These are phyloP conservation scores for Varanus salvator DNA, from an alignment of 2,113 vertebrate species.

Conservation along the genomic window DNA sequence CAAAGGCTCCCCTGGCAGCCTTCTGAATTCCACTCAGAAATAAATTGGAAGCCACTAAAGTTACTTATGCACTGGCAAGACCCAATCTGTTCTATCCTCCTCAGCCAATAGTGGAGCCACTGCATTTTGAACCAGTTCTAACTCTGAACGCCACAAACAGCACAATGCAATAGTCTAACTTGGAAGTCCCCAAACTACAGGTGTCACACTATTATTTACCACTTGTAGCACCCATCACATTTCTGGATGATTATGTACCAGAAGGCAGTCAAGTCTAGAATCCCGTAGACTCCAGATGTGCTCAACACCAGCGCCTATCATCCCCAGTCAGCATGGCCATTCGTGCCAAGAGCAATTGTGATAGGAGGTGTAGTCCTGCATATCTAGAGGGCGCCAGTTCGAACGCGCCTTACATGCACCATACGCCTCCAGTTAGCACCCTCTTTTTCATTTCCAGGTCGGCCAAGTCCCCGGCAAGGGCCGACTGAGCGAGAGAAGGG, in stretches of 20 bases:
- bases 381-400: too few species aligned
- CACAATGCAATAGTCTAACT: background rate
- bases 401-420: background rate
- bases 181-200: background rate
- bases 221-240: background rate
- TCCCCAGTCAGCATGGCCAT: too few species aligned
- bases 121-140: background rate
- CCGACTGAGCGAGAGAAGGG: too few species aligned
- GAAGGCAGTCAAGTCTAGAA: background rate
- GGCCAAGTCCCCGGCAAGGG: background rate
- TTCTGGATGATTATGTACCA: background rate
- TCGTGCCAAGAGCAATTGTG: too few species aligned
- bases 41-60: background rate
- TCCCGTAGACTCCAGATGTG: too few species aligned
- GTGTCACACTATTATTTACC: background rate
- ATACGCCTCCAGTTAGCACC: background rate
- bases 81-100: background rate
- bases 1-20: too few species aligned
- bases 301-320: too few species aligned
- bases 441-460: background rate
- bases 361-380: too few species aligned
- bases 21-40: too few species aligned
- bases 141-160: background rate
- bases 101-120: background rate
- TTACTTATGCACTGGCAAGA: background rate